Base-by-base conservation (phyloP, 2,888 invertebrate species). In the Pardosa pseudoannulata region DNA sequence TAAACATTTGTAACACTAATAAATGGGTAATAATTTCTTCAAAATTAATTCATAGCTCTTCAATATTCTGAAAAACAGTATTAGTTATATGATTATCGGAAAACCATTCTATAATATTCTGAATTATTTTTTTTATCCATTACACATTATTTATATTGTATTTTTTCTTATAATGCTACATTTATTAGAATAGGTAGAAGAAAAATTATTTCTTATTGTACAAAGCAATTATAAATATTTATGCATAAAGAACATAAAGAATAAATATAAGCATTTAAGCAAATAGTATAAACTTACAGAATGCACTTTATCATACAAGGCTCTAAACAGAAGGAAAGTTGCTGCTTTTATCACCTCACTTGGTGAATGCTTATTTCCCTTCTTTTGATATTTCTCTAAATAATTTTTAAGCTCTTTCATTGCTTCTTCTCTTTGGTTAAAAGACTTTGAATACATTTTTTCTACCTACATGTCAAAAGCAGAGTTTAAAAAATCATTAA, bases 401-500 rank as follows among this genome's bases (percentile, higher is more conserved):
- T 50, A 88, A n/a, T 31, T 50, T 89, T 93, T 93, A 64, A 97
- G 92, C 23, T 94, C 93, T 88, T 94, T 93, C n/a, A 97, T 91
- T 0, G 96, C 96, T 90, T 96, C 96, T 91, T 97, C 97, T 90
- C 97, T 96, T 91, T 97, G 96, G 67, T 96, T 94, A 92, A 95
- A 97, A 91, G 96, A 96, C 90, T 97, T 96, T 5, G 96, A 96
- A 92, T 96, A 97, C 91, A 96, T 96, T 90, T 96, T 96, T 91
- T 97, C 97, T 1, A 97, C 95, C 96, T 96, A 90, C 11, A 89
- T 75, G 88, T 67, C 62, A 16, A 27, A 27, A 16, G 6, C 16
- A 13, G n/a, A n/a, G n/a, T n/a, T n/a, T n/a, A n/a, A n/a, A n/a
- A n/a, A n/a, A n/a, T n/a, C n/a, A n/a, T n/a, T 46, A 62, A 71